Evolutionary conservation across 2,113 vertebrate genomes (phyloP), one percentile per base, ranked within the genome.

Genomic region (Ictidomys tridecemlineatus): DNA sequence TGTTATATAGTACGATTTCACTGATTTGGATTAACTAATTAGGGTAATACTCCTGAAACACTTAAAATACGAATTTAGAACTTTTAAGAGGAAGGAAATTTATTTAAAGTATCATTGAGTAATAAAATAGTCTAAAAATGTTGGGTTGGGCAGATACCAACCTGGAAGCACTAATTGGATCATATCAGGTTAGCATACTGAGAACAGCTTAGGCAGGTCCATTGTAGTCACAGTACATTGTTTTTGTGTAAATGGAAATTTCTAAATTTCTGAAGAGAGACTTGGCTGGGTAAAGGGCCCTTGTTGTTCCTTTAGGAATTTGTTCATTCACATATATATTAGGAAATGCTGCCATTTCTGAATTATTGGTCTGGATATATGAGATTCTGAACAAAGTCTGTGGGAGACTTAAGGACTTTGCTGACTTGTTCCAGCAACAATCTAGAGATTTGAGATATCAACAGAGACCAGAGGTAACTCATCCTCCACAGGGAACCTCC

Each of bases 251-350:
- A 53, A 42, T 67, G 8, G 32, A 4, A 83, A 61, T 72, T 97
- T 97, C 87, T 79, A 20, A 72, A 93, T 87, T 53, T 76, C 14
- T 93, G 11, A 83, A 51, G 90, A 70, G 26, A 88, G 20, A 91
- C 20, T 85, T 86, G 73, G n/a, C 48, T 74, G 48, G n/a, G 26
- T 70, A 63, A 92, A 86, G 39, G 88, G n/a, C 1, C 4, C 37
- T 39, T 58, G 11, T 30, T 78, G 53, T 83, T 14, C 30, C 78
- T 95, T 58, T 11, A 58, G 56, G 65, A 58, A 92, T 84, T 93
- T 92, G 78, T 80, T 76, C 85, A 91, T 73, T 48, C 69, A 83
- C 20, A 9, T 42, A 28, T 85, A 32, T 63, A 20, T 85, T 94
- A 51, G 53, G 85, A 93, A 93, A 79, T 76, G 26, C 4, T 37